Evolutionary conservation across 2,113 vertebrate genomes (phyloP).

Genomic region (Ictalurus punctatus): DNA sequence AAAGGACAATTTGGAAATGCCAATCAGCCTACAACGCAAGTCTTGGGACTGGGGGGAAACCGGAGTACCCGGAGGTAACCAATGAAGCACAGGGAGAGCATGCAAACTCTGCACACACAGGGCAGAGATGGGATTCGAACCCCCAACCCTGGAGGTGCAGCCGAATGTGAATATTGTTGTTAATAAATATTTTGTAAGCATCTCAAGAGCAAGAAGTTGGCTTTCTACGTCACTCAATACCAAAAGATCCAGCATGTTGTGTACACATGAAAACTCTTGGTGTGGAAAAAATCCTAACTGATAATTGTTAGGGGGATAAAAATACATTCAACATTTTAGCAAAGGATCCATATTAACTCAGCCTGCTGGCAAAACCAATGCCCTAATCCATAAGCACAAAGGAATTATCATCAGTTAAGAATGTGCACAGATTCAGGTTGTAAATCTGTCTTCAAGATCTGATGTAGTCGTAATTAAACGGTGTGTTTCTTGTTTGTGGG

Average conservation of each 20-base stretch:
- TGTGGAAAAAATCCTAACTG: background rate
- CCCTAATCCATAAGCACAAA: background rate
- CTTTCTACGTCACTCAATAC: slow-evolving; percentile 17
- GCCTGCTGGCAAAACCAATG: background rate
- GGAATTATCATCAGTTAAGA: background rate
- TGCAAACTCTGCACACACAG: no score
- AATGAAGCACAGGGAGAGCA: no score
- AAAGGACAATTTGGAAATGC: no score
- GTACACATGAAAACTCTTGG: slow-evolving; percentile 10
- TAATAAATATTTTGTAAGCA: background rate
- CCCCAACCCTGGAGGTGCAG: no score
- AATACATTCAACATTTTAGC: background rate
- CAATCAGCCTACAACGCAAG: no score
- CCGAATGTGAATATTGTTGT: background rate
- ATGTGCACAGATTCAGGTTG: background rate
- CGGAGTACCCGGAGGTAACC: no score
- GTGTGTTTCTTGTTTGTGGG: background rate
- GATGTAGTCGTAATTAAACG: background rate
- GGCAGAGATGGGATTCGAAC: no score
- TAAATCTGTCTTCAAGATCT: background rate
- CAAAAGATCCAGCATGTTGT: slow-evolving; percentile 4
- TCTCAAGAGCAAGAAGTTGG: background rate
- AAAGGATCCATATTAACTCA: background rate
- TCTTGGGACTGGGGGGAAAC: no score
- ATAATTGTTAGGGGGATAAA: background rate